These are phyloP conservation scores for Champsocephalus esox DNA, from an alignment of 2,797 vertebrate genomes.

Conservation along the genomic window DNA sequence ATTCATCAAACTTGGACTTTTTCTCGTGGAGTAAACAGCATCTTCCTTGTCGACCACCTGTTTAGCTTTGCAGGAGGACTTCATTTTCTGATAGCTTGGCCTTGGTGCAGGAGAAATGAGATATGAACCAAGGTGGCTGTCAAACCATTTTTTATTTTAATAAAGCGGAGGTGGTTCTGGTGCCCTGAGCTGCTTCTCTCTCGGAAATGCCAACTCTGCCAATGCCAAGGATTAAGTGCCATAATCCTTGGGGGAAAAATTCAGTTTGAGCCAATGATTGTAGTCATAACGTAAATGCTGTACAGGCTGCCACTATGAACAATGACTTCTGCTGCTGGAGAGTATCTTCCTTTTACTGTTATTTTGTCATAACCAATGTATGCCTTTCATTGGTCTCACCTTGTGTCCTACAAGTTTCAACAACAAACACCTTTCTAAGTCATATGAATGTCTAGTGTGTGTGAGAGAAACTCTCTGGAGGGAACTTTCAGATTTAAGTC, in stretches of 20 bases:
- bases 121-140: slow-evolving; percentile 40
- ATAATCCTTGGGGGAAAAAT: slow-evolving; percentile 33
- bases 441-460: no score
- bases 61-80: slow-evolving; percentile 24
- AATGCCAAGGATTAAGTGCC: not conserved
- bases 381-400: not conserved
- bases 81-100: slow-evolving; percentile 19
- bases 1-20: slow-evolving; percentile 4
- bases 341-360: not conserved
- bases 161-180: slow-evolving; percentile 43
- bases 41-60: slow-evolving; percentile 24
- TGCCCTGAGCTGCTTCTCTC: slow-evolving; percentile 26
- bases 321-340: not conserved
- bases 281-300: not conserved
- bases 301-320: not conserved
- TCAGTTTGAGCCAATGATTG: slow-evolving; percentile 21
- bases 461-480: no score
- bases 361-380: not conserved
- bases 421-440: no score
- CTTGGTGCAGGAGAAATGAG: slow-evolving; percentile 31
- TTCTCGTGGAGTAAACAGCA: slow-evolving; percentile 28
- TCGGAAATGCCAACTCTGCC: not conserved
- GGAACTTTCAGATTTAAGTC: no score
- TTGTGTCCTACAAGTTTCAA: not conserved
- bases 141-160: slow-evolving; percentile 68